Evolutionary conservation across 2,888 invertebrate genomes (phyloP).

Genomic region (Molanna angustata): DNA sequence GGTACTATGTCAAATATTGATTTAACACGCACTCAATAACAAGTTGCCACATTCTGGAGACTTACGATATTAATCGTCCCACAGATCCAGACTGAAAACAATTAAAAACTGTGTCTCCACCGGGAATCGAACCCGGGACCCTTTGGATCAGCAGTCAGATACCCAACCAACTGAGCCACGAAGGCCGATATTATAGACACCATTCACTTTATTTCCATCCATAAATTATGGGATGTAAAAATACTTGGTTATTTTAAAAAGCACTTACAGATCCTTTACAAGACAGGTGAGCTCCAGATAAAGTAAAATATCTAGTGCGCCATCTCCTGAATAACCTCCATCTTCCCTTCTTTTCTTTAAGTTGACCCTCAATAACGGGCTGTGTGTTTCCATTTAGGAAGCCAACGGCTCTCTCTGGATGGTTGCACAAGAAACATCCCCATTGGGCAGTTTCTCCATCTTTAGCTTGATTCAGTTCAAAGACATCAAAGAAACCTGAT

Average conservation of each 20-base stretch:
- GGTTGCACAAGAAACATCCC: slow-evolving; percentile 93
- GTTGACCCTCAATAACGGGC: slow-evolving; percentile 86
- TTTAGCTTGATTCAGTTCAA: slow-evolving; percentile 68
- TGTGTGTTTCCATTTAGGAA: slow-evolving; percentile 77
- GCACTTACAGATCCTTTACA: slow-evolving; percentile 76
- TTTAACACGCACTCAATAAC: too few relatives aligned
- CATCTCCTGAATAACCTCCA: slow-evolving; percentile 90
- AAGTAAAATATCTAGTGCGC: slow-evolving; percentile 91
- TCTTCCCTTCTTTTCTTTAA: slow-evolving; percentile 89
- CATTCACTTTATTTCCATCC: too few relatives aligned
- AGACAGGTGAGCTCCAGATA: slow-evolving; percentile 88
- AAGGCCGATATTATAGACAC: too few relatives aligned
- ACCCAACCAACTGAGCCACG: too few relatives aligned
- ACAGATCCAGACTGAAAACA: too few relatives aligned
- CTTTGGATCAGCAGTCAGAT: too few relatives aligned
- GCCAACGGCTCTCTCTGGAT: slow-evolving; percentile 85
- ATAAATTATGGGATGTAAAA: too few relatives aligned
- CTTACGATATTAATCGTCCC: too few relatives aligned
- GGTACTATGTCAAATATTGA: too few relatives aligned
- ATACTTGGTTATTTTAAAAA: background rate
- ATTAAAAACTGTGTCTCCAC: too few relatives aligned
- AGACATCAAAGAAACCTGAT: slow-evolving; percentile 89
- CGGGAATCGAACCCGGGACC: too few relatives aligned
- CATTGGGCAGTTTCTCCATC: slow-evolving; percentile 60
- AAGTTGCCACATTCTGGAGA: too few relatives aligned